phyloP scores from a whole-genome alignment of 1,140 invertebrate genomes.

The Pomacea maculata region DNA sequence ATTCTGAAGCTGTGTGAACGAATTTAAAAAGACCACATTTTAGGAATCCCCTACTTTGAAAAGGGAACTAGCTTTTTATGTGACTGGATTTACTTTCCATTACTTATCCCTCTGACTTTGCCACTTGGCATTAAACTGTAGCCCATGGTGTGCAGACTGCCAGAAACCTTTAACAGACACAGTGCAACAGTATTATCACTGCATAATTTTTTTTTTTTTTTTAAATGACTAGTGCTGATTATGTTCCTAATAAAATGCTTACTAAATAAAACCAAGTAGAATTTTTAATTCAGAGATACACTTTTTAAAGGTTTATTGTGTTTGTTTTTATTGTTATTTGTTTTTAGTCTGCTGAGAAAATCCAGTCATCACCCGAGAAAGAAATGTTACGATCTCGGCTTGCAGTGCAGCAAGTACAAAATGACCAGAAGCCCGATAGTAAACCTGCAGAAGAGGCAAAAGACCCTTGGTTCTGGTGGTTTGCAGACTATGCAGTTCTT shows the following conservation, averaged over 20 bases:
- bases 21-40: too few species aligned
- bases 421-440: constrained; percentile 20
- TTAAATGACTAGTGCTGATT: not conserved
- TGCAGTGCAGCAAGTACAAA: constrained; percentile 19
- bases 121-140: too few species aligned
- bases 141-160: too few species aligned
- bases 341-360: constrained; percentile 7
- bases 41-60: not conserved
- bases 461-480: constrained; percentile 27
- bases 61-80: not conserved
- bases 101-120: too few species aligned
- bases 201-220: not conserved
- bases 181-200: too few species aligned
- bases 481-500: constrained; percentile 35
- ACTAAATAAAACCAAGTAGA: too few species aligned
- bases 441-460: constrained; percentile 7
- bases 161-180: too few species aligned
- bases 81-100: too few species aligned
- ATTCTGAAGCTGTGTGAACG: too few species aligned
- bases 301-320: not conserved
- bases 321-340: not conserved
- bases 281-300: not conserved
- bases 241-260: too few species aligned
- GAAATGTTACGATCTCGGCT: constrained; percentile 2
- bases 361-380: not conserved